Percentiles rank a stretch among this genome's conserved stretches.
Evolutionary conservation across 1,140 invertebrate species (phyloP).

Genomic region (Leptinotarsa texana): DNA sequence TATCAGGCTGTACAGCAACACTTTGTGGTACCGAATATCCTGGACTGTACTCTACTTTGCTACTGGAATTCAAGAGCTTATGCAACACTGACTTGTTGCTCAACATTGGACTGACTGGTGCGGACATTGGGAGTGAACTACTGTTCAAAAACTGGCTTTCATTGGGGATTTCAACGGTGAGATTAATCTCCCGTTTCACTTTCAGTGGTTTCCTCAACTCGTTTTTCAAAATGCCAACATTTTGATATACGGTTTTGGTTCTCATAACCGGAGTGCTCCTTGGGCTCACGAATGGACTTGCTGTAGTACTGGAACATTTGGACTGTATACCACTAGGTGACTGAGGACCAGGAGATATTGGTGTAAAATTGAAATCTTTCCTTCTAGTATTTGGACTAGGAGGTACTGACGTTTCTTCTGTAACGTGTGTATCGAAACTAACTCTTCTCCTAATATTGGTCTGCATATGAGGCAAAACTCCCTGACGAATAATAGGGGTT

Average conservation of each 20-base stretch:
- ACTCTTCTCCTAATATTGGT: constrained; percentile 59
- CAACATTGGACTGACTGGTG: constrained; percentile 62
- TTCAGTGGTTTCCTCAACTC: constrained; percentile 36
- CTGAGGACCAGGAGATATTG: constrained; percentile 66
- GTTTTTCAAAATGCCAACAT: constrained; percentile 30
- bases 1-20: constrained; percentile 55
- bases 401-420: constrained; percentile 55
- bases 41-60: constrained; percentile 49
- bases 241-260: constrained; percentile 45
- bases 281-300: constrained; percentile 85
- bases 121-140: constrained; percentile 61
- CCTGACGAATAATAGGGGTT: constrained; percentile 21
- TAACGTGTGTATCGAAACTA: constrained; percentile 63
- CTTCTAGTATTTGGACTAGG: constrained; percentile 65
- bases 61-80: constrained; percentile 47
- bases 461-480: constrained; percentile 30
- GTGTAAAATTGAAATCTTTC: constrained; percentile 78
- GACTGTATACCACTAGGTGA: constrained; percentile 62
- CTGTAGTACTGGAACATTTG: constrained; percentile 62
- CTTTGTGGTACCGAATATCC: constrained; percentile 51
- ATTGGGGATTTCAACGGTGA: constrained; percentile 42
- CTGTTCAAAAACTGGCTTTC: constrained; percentile 48
- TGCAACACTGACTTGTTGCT: constrained; percentile 45
- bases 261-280: constrained; percentile 74
- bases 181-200: constrained; percentile 46